Percentiles rank a stretch among this genome's conserved stretches.
These are phyloP conservation scores for Synanthedon myopaeformis DNA, from an alignment of 2,888 invertebrate species.

Conservation along the genomic window DNA sequence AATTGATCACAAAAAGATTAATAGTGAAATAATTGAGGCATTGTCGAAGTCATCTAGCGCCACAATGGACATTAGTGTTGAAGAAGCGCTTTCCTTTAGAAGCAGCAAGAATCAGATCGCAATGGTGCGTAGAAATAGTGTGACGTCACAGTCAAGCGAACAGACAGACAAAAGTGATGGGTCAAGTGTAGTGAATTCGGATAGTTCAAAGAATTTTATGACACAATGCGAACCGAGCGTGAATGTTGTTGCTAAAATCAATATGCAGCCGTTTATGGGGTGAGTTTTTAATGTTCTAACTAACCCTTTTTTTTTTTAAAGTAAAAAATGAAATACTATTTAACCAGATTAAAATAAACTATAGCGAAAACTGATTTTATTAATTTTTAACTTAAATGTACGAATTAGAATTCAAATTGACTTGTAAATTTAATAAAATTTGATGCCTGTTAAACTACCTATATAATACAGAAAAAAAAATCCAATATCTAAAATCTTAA, in stretches of 20 bases:
- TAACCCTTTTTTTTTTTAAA: no score
- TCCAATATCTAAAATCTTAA: no score
- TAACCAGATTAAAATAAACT: no score
- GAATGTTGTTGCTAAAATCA: constrained; percentile 41
- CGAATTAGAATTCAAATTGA: no score
- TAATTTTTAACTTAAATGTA: no score
- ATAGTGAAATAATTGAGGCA: constrained; percentile 13
- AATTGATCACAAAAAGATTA: constrained; percentile 9
- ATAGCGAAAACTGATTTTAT: no score
- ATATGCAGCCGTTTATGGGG: constrained; percentile 54
- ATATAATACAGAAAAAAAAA: no score
- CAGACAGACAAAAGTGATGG: background rate
- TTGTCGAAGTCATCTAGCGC: constrained; percentile 1
- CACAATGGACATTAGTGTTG: constrained; percentile 5
- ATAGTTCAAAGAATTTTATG: constrained; percentile 13
- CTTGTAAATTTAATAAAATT: no score
- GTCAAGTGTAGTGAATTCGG: constrained; percentile 14
- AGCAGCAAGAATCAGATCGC: constrained; percentile 26
- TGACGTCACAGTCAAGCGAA: background rate
- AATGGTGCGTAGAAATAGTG: constrained; percentile 4
- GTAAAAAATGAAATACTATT: no score
- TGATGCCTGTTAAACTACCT: no score
- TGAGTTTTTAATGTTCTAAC: no score
- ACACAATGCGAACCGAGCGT: constrained; percentile 22
- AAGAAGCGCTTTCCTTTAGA: constrained; percentile 21